A percentile compares a stretch with the other conserved stretches of the same genome.
Evolutionary conservation across 2,113 vertebrate species (phyloP).

Genomic region (Callaeas wilsoni): DNA sequence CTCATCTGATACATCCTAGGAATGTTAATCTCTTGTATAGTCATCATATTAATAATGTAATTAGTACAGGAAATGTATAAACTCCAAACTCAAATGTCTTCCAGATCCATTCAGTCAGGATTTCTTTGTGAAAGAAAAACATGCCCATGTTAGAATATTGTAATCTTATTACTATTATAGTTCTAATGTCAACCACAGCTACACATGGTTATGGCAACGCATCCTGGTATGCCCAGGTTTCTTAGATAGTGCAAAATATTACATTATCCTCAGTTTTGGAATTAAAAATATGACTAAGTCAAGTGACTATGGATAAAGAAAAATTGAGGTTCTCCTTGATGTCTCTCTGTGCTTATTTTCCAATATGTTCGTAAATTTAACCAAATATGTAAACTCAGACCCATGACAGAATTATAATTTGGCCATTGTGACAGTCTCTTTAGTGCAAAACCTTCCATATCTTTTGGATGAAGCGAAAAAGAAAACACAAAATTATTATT

Average conservation of each 20-base stretch:
- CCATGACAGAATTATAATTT: neutral
- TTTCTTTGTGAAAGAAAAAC: neutral
- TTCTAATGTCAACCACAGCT: neutral
- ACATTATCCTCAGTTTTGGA: neutral
- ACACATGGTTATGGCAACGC: neutral
- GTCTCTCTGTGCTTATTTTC: neutral
- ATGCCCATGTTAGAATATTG: neutral
- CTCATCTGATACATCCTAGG: neutral
- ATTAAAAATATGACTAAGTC: neutral
- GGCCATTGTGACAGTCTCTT: neutral
- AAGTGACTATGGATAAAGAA: neutral
- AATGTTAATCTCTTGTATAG: neutral
- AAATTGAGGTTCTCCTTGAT: neutral
- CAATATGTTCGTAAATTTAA: fast-evolving
- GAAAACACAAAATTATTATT: neutral
- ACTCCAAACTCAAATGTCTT: neutral
- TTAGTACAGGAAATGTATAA: neutral
- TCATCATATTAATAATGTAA: neutral
- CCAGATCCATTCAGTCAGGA: neutral
- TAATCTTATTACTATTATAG: neutral
- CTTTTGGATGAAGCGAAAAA: neutral
- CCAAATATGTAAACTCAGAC: neutral
- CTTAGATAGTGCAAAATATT: neutral
- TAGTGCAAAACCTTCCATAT: neutral
- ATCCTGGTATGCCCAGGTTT: neutral